A percentile compares a stretch with the other conserved stretches of the same genome.
Evolutionary conservation across 1,140 invertebrate species (phyloP).

Genomic region (Diuraphis noxia): DNA sequence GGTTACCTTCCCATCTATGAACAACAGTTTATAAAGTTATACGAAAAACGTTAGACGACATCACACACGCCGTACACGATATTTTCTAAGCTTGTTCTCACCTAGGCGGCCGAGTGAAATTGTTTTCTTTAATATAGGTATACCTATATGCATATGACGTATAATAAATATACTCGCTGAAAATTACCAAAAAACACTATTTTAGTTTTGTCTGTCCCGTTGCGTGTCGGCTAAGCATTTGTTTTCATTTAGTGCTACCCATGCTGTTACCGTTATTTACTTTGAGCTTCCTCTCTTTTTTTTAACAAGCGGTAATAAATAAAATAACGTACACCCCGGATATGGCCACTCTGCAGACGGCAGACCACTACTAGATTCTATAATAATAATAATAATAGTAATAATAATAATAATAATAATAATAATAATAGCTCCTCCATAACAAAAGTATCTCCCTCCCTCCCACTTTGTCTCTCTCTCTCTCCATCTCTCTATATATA

Average conservation of each 20-base stretch:
- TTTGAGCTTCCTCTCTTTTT: constrained; percentile 11
- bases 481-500: neutral
- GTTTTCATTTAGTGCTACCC: constrained; percentile 21
- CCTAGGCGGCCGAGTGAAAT: neutral
- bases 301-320: constrained; percentile 45
- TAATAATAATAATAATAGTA: constrained; percentile 23
- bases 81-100: neutral
- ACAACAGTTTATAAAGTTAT: too few species aligned
- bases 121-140: neutral
- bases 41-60: too few species aligned
- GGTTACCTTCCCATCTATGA: too few species aligned
- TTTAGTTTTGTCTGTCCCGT: constrained; percentile 25
- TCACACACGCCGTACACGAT: neutral
- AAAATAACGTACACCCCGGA: constrained; percentile 41
- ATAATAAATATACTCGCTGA: neutral
- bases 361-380: constrained; percentile 40
- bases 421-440: constrained; percentile 25
- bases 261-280: constrained; percentile 22
- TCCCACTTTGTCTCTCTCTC: neutral
- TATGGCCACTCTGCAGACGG: constrained; percentile 19
- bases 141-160: neutral
- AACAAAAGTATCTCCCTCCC: neutral
- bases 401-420: constrained; percentile 13
- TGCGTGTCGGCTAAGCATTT: constrained; percentile 31
- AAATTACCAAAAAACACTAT: constrained; percentile 19